A percentile compares a stretch with the other conserved stretches of the same genome.
phyloP scores from a whole-genome alignment of 2,888 invertebrate genomes.

The Cephonodes hylas region DNA sequence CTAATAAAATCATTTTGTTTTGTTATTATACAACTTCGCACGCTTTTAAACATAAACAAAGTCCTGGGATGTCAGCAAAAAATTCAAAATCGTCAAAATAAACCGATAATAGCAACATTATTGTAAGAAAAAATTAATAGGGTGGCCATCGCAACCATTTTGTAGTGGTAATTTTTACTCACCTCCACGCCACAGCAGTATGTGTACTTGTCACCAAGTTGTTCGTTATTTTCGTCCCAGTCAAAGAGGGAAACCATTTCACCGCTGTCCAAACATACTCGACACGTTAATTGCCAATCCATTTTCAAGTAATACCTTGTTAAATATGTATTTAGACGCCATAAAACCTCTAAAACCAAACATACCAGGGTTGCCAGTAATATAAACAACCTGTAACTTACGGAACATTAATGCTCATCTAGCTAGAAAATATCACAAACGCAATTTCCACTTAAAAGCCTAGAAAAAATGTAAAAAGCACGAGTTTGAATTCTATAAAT shows the following conservation, averaged over 20 bases:
- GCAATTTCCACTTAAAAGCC: too few relatives aligned
- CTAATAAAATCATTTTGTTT: conserved; percentile 44
- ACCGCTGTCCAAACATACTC: conserved; percentile 75
- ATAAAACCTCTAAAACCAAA: not conserved
- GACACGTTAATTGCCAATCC: conserved; percentile 80
- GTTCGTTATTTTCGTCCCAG: conserved; percentile 80
- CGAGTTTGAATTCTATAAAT: too few relatives aligned
- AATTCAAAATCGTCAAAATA: conserved; percentile 52
- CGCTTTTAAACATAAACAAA: conserved; percentile 20
- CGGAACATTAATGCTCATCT: too few relatives aligned
- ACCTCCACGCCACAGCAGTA: conserved; percentile 77
- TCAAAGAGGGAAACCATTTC: conserved; percentile 79
- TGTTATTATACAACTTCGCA: not conserved
- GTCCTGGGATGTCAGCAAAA: conserved; percentile 73
- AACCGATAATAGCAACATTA: conserved; percentile 71
- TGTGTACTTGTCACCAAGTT: conserved; percentile 75
- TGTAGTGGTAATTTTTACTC: conserved; percentile 68
- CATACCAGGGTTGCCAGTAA: not conserved
- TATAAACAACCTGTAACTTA: not conserved
- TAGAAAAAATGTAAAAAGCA: too few relatives aligned
- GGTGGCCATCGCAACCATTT: conserved; percentile 82
- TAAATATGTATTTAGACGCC: not conserved
- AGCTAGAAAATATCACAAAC: too few relatives aligned
- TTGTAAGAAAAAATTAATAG: conserved; percentile 69
- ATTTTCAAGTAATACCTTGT: conserved; percentile 38